These are phyloP conservation scores for Nibea albiflora DNA, from an alignment of 2,113 vertebrate genomes.

Conservation along the genomic window DNA sequence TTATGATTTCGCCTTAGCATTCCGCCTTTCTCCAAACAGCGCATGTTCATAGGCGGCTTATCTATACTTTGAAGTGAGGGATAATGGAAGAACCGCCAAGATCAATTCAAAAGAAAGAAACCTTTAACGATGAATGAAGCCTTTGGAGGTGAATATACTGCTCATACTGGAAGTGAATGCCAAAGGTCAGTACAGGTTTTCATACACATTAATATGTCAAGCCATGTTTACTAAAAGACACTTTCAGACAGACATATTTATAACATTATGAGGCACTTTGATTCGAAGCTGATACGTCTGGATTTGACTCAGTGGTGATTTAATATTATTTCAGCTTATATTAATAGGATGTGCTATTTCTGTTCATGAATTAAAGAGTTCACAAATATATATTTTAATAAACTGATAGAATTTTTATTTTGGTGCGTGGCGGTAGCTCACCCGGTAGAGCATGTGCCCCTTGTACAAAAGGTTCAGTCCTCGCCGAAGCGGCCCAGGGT, in stretches of 20 bases:
- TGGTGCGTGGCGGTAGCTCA: too few species aligned
- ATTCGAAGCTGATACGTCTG: neutral
- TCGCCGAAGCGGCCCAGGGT: too few species aligned
- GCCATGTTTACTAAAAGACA: neutral
- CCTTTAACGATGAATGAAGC: neutral
- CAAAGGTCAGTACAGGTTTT: neutral
- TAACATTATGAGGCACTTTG: neutral
- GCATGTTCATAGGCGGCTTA: neutral
- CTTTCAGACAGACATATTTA: neutral
- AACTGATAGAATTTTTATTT: too few species aligned
- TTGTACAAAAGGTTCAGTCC: too few species aligned
- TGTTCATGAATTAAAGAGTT: neutral
- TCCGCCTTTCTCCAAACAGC: too few species aligned
- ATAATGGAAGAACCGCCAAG: neutral
- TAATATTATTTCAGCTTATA: neutral
- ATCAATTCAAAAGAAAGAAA: neutral
- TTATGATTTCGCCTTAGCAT: neutral
- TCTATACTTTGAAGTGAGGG: neutral
- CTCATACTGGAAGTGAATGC: neutral
- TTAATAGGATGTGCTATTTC: neutral
- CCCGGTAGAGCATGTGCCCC: too few species aligned
- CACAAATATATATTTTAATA: neutral
- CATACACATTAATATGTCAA: neutral
- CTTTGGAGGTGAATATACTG: neutral
- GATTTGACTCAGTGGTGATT: neutral